These are phyloP conservation scores for Australoheros facetus DNA, from an alignment of 2,797 vertebrate species.

Conservation along the genomic window DNA sequence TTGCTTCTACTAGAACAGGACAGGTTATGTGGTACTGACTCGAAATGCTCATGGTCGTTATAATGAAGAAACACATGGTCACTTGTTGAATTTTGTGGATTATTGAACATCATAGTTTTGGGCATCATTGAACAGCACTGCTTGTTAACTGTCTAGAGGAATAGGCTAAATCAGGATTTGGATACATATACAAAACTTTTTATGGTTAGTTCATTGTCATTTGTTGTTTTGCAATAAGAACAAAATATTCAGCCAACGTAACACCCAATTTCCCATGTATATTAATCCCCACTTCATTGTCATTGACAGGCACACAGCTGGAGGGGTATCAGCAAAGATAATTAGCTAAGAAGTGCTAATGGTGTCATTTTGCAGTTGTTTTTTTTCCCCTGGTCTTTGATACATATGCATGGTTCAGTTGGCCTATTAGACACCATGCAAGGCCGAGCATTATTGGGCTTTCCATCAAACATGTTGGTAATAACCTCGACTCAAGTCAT, in stretches of 20 bases:
- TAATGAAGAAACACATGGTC: not conserved
- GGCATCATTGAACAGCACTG: not conserved
- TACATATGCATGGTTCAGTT: conserved; percentile 12
- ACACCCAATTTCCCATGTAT: not conserved
- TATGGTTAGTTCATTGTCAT: not conserved
- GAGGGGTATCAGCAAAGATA: conserved; percentile 44
- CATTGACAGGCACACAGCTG: conserved; percentile 37
- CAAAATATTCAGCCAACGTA: not conserved
- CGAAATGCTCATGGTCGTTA: not conserved
- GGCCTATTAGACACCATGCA: conserved; percentile 24
- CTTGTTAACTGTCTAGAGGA: not conserved
- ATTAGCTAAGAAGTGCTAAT: conserved; percentile 57
- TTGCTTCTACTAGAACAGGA: not conserved
- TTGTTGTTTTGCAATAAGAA: not conserved
- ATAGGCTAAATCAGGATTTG: not conserved
- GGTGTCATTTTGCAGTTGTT: conserved; percentile 36
- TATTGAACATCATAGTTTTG: conserved; percentile 1
- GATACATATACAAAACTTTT: not conserved
- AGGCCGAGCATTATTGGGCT: conserved; percentile 28
- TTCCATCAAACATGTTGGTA: conserved; percentile 33
- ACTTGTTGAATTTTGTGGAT: not conserved
- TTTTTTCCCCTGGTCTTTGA: conserved; percentile 19
- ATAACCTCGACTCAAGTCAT: conserved; percentile 52
- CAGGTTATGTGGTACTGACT: not conserved
- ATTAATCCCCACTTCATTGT: conserved; percentile 46